Base-by-base conservation (phyloP, 2,888 invertebrate genomes). In the Proisotoma minuta region DNA sequence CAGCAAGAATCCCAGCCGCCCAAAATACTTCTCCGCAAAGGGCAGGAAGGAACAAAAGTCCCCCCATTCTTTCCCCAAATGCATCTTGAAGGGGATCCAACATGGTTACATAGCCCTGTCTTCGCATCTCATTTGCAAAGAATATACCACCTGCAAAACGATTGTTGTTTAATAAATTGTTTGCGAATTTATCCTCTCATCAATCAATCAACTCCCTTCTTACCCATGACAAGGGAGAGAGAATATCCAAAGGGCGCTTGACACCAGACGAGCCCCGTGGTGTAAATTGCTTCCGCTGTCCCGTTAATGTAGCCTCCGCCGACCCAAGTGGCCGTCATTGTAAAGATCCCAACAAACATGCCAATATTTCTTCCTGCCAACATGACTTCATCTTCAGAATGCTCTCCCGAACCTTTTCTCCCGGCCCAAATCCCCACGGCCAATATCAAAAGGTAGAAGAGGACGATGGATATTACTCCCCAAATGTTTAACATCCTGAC, bases 291-390 rank as follows among this genome's bases (percentile, higher is more conserved):
- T 81, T 99, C 98, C 26, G 98, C 96, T 20, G 98, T 97, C 68
- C 98, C 98, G 79, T 99, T 99, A 78, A 99, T 99, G 82, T 98
- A 99, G 56, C 97, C 98, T 48, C 99, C 98, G 67, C 98, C 99
- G 57, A 99, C 98, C 98, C 99, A 99, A 18, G 98, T 99, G 51
- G 98, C 97, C 92, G 98, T 99, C 98, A 99, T 99, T 28, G 98
- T 99, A 77, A 99, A 98, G 75, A 97, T 93, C 52, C 98, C 98
- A 62, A 99, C 97, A 77, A 98, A 89, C 57, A 97, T 83, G 4
- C 98, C 93, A 76, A 99, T 97, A 77, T 96, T 97, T 65, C 98
- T 83, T 8, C 98, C 98, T 0, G 98, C 99, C 77, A 99, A 43
- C 5, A 43, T 43, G 70, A 87, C 83, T 73, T 85, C 85, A 73